phyloP scores from a whole-genome alignment of 2,888 invertebrate species.

The Pseudolycoriella hygida region DNA sequence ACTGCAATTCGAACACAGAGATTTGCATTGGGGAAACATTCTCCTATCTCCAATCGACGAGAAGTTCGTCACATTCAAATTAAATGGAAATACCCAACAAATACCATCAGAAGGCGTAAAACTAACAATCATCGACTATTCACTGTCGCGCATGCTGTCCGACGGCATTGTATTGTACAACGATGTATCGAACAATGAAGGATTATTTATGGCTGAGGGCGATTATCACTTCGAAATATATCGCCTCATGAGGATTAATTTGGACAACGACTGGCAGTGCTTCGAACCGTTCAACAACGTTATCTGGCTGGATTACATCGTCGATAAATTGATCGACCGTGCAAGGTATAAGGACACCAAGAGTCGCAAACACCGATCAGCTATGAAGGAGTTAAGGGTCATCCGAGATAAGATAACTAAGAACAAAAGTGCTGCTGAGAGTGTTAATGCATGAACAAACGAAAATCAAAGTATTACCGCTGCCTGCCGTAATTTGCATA shows the following conservation, averaged over 20 bases:
- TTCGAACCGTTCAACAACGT: too few species aligned
- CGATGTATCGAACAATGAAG: constrained; percentile 56
- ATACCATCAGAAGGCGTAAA: constrained; percentile 38
- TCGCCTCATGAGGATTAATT: constrained; percentile 64
- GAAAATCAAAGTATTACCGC: too few species aligned
- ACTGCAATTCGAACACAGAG: constrained; percentile 86
- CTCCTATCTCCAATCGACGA: constrained; percentile 49
- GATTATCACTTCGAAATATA: constrained; percentile 95
- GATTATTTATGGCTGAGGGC: constrained; percentile 63
- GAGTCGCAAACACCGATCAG: too few species aligned
- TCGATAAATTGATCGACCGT: constrained; percentile 57
- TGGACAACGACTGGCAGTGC: constrained; percentile 72
- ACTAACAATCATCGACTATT: constrained; percentile 78
- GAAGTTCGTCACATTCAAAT: constrained; percentile 32
- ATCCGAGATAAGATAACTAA: constrained; percentile 17
- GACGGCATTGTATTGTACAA: constrained; percentile 46
- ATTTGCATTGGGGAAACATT: too few species aligned
- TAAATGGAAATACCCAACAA: constrained; percentile 28
- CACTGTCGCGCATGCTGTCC: constrained; percentile 56
- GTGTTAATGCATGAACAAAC: too few species aligned
- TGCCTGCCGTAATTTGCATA: too few species aligned
- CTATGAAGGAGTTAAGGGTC: constrained; percentile 18
- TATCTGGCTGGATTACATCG: constrained; percentile 78
- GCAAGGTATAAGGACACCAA: constrained; percentile 42
- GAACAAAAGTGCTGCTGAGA: constrained; percentile 22